Conservation (phyloP, 2,797 vertebrate species). For the Myotis vivesi region DNA sequence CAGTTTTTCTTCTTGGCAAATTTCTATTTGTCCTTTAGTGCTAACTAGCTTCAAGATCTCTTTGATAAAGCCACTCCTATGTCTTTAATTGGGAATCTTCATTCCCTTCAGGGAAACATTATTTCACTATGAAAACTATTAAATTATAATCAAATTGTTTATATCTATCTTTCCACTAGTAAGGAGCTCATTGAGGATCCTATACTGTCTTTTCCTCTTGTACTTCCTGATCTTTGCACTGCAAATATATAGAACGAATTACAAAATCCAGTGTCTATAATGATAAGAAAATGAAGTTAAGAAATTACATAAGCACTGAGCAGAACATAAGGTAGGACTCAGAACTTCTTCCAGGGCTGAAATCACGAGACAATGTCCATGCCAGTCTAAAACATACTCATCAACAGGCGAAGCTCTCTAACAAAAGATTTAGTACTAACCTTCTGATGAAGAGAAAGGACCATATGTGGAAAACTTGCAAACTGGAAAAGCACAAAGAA, state of each 20-base stretch:
- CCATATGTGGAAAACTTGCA: constrained; percentile 99
- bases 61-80: neutral
- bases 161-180: neutral
- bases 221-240: neutral
- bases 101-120: neutral
- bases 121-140: neutral
- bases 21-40: neutral
- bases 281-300: constrained; percentile 13
- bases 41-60: neutral
- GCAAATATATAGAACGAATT: neutral
- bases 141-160: neutral
- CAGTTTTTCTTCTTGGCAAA: neutral
- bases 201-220: neutral
- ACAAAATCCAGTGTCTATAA: neutral
- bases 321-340: neutral
- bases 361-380: neutral
- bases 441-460: constrained; percentile 99
- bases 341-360: neutral
- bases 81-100: neutral
- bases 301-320: neutral
- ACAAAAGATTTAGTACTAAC: constrained; percentile 80
- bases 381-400: neutral
- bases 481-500: constrained; percentile 99
- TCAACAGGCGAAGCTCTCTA: neutral
- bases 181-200: neutral